These are phyloP conservation scores for Syrphus vitripennis DNA, from an alignment of 2,888 invertebrate genomes.

Conservation along the genomic window DNA sequence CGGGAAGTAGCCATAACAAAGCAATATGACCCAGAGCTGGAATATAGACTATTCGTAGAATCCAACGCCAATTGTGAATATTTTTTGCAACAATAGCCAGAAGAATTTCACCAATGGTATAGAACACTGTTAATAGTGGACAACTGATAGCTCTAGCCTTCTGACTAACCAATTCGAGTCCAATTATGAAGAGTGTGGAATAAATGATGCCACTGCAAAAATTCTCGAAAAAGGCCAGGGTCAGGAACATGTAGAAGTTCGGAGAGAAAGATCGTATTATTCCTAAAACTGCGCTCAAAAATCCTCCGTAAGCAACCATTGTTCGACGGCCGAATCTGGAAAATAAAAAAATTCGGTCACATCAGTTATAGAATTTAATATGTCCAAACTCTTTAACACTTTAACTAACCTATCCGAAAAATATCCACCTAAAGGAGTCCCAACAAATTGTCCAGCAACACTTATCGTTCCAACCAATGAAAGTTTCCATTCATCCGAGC, in stretches of 20 bases:
- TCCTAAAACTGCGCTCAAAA: slow-evolving; percentile 85
- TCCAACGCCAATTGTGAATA: slow-evolving; percentile 86
- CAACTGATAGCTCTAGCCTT: slow-evolving; percentile 88
- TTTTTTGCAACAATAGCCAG: slow-evolving; percentile 87
- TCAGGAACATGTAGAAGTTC: slow-evolving; percentile 86
- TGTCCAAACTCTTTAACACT: no score
- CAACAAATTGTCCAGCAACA: slow-evolving; percentile 88
- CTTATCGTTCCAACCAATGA: slow-evolving; percentile 88
- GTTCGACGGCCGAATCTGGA: slow-evolving; percentile 84
- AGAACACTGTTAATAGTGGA: slow-evolving; percentile 86
- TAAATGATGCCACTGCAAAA: slow-evolving; percentile 87
- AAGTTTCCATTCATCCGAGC: slow-evolving; percentile 84
- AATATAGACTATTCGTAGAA: slow-evolving; percentile 85
- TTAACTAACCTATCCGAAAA: slow-evolving; percentile 84
- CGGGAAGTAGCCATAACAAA: slow-evolving; percentile 86
- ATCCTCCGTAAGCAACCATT: slow-evolving; percentile 82
- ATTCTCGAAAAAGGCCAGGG: slow-evolving; percentile 88
- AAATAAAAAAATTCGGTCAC: no score
- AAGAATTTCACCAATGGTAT: slow-evolving; percentile 86
- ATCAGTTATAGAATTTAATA: no score
- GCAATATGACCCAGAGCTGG: slow-evolving; percentile 86
- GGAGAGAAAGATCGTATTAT: slow-evolving; percentile 86
- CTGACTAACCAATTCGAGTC: slow-evolving; percentile 90
- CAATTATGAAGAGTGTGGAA: slow-evolving; percentile 87
- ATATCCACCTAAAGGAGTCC: slow-evolving; percentile 85